Evolutionary conservation across 1,140 invertebrate species (phyloP).

Genomic region (Drosophila grimshawi): DNA sequence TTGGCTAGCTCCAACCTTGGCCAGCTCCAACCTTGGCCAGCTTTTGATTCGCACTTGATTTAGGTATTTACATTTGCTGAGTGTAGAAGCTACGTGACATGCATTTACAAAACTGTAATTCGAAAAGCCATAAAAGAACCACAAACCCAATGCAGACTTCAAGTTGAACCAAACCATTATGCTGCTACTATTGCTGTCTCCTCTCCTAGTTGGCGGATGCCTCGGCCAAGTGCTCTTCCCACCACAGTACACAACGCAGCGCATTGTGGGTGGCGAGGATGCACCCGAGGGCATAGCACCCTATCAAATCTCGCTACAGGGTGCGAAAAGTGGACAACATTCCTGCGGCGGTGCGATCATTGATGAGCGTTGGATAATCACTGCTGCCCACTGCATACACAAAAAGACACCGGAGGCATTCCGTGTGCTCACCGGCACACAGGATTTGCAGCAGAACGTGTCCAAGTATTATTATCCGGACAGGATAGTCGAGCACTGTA

Average conservation of each 20-base stretch:
- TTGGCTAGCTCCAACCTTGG: too few species aligned
- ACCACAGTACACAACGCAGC: constrained; percentile 62
- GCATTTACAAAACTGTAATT: not conserved
- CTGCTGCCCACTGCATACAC: constrained; percentile 84
- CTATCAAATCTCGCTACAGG: constrained; percentile 84
- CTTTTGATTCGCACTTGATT: too few species aligned
- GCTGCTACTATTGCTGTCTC: constrained; percentile 19
- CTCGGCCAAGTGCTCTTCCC: constrained; percentile 55
- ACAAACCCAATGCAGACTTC: not conserved
- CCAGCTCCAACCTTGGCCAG: too few species aligned
- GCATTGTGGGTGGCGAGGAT: constrained; percentile 85
- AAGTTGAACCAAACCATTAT: constrained; percentile 2
- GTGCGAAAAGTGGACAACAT: constrained; percentile 60
- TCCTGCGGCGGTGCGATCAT: constrained; percentile 85
- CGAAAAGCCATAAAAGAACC: constrained; percentile 19
- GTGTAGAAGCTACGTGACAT: constrained; percentile 5
- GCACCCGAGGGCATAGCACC: constrained; percentile 84
- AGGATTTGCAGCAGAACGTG: constrained; percentile 68
- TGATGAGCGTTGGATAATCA: constrained; percentile 83
- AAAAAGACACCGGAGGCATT: constrained; percentile 50
- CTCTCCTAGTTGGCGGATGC: not conserved
- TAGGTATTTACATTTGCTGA: too few species aligned
- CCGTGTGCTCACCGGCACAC: constrained; percentile 72
- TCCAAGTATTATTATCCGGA: constrained; percentile 71
- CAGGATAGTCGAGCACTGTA: constrained; percentile 70